These are phyloP conservation scores for Philotrypesis tridentata DNA, from an alignment of 1,140 invertebrate species.

Conservation along the genomic window DNA sequence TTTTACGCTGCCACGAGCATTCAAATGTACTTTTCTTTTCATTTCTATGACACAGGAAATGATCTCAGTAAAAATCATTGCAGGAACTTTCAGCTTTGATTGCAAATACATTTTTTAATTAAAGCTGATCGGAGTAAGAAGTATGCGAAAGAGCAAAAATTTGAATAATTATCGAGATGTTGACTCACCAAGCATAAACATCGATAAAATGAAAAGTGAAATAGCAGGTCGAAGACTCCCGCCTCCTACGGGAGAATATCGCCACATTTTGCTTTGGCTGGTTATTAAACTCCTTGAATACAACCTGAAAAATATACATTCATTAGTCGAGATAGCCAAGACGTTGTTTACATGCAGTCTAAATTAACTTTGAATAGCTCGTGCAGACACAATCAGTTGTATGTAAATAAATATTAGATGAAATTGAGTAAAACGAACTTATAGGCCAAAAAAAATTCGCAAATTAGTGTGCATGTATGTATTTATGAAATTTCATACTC, in stretches of 20 bases:
- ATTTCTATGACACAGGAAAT: background rate
- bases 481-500: too few relatives aligned
- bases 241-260: slow-evolving; percentile 20
- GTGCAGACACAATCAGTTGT: background rate
- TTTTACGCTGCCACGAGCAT: background rate
- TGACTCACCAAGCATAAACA: slow-evolving; percentile 28
- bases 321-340: background rate
- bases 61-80: background rate
- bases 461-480: background rate
- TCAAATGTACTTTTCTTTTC: background rate
- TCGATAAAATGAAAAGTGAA: slow-evolving; percentile 31
- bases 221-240: slow-evolving; percentile 30
- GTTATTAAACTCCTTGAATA: background rate
- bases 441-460: background rate
- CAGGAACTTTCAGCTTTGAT: background rate
- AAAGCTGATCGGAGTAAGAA: background rate
- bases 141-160: background rate
- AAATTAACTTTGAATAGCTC: background rate
- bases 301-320: slow-evolving; percentile 31
- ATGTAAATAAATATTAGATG: background rate
- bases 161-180: background rate
- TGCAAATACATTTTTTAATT: background rate
- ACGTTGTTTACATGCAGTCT: background rate
- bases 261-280: slow-evolving; percentile 34
- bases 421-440: background rate